These are phyloP conservation scores for Ardeotis arabs DNA, from an alignment of 2,113 vertebrate species.

Conservation along the genomic window DNA sequence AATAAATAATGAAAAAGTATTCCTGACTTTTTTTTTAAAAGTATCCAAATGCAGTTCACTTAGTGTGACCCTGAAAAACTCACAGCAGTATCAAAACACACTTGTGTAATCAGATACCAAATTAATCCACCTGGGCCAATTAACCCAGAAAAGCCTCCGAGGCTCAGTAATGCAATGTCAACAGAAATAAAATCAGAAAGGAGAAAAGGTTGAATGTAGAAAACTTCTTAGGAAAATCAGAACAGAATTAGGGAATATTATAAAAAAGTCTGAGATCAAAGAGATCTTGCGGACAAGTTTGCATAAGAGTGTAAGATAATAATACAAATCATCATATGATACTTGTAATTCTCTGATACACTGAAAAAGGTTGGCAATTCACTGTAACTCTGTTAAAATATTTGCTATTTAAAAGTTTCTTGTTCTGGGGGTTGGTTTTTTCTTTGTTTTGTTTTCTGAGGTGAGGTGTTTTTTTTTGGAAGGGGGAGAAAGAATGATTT, in stretches of 20 bases:
- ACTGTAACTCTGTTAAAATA: neutral
- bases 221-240: slow-evolving; percentile 65
- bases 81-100: slow-evolving; percentile 59
- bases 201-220: slow-evolving; percentile 66
- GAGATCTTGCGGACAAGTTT: neutral
- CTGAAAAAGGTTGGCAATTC: neutral
- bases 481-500: neutral
- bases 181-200: slow-evolving; percentile 79
- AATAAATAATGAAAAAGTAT: slow-evolving; percentile 15
- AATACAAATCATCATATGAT: neutral
- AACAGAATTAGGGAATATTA: slow-evolving; percentile 51
- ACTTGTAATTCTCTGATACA: neutral
- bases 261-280: slow-evolving; percentile 72
- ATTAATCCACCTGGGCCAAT: slow-evolving; percentile 87
- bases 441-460: neutral
- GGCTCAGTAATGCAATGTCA: slow-evolving; percentile 78
- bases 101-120: slow-evolving; percentile 77
- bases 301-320: neutral
- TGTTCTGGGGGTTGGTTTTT: neutral
- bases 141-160: slow-evolving; percentile 78
- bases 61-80: slow-evolving; percentile 73
- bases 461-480: too few relatives aligned
- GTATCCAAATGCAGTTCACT: slow-evolving; percentile 60
- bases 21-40: neutral
- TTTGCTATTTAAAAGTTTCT: neutral